phyloP scores from a whole-genome alignment of 2,113 vertebrate genomes.

The Entelurus aequoreus region DNA sequence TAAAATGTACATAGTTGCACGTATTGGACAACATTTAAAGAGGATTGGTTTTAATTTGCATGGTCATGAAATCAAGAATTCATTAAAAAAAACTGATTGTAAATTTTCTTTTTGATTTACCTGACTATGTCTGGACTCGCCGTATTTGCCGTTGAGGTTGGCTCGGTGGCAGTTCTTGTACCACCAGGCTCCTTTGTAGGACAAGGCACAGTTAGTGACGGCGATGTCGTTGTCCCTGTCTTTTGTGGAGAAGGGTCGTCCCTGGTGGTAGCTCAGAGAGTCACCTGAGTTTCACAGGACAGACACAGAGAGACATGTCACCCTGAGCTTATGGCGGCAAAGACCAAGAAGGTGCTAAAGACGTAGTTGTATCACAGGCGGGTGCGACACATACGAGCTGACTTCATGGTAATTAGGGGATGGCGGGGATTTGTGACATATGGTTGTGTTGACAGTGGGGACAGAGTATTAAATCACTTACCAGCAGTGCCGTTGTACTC shows the following conservation, averaged over 20 bases:
- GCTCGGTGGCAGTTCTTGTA: conserved; percentile 98
- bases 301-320: conserved; percentile 7
- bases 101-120: conserved; percentile 59
- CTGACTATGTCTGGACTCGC: conserved; percentile 97
- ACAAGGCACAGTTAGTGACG: conserved; percentile 96
- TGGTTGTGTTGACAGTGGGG: conserved; percentile 47
- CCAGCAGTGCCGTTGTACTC: conserved; percentile 93
- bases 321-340: conserved; percentile 13
- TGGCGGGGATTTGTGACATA: conserved; percentile 50
- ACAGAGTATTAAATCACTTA: conserved; percentile 49
- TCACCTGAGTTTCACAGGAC: conserved; percentile 74
- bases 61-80: no score
- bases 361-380: neutral
- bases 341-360: conserved; percentile 8
- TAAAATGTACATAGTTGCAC: no score
- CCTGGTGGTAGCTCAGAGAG: conserved; percentile 94
- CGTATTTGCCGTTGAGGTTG: conserved; percentile 97
- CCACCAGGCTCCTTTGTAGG: conserved; percentile 99
- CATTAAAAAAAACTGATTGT: no score
- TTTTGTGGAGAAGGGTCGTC: conserved; percentile 96
- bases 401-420: conserved; percentile 35
- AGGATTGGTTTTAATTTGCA: no score
- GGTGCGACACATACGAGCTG: conserved; percentile 23
- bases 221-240: conserved; percentile 96
- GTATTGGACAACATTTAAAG: no score